Conservation (phyloP, 1,140 invertebrate genomes). For the Leguminivora glycinivorella region DNA sequence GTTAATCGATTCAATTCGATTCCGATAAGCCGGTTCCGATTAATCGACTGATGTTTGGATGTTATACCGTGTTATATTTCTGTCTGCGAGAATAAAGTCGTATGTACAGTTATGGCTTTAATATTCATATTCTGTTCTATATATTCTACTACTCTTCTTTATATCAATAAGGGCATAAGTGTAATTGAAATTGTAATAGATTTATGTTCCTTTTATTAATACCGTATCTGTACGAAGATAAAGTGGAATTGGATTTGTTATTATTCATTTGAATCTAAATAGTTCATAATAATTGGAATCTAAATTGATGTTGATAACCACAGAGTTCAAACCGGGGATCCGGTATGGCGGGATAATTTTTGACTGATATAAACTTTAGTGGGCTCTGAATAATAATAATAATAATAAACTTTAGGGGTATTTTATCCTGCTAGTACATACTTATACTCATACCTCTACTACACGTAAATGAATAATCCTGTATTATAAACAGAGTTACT, state of each 20-base stretch:
- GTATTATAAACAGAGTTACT: not conserved
- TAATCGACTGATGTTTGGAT: constrained; percentile 18
- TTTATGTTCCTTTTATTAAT: not conserved
- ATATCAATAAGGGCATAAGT: not conserved
- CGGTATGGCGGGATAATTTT: too few relatives aligned
- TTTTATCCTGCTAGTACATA: not conserved
- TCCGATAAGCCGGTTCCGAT: constrained; percentile 23
- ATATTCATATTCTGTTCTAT: not conserved
- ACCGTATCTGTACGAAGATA: not conserved
- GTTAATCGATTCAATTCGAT: constrained; percentile 25
- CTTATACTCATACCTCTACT: too few relatives aligned
- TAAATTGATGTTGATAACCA: constrained; percentile 14
- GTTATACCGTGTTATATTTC: not conserved
- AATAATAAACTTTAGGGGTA: not conserved
- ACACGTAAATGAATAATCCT: too few relatives aligned
- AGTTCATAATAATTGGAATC: constrained; percentile 4
- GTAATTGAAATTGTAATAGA: not conserved
- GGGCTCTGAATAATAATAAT: constrained; percentile 10
- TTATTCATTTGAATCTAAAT: constrained; percentile 12
- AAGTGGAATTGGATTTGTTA: constrained; percentile 13
- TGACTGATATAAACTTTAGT: too few relatives aligned
- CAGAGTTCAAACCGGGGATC: too few relatives aligned
- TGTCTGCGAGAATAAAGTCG: not conserved
- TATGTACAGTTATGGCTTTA: not conserved
- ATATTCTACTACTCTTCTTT: not conserved